phyloP scores from a whole-genome alignment of 2,797 vertebrate genomes.

The Ataeniobius toweri region DNA sequence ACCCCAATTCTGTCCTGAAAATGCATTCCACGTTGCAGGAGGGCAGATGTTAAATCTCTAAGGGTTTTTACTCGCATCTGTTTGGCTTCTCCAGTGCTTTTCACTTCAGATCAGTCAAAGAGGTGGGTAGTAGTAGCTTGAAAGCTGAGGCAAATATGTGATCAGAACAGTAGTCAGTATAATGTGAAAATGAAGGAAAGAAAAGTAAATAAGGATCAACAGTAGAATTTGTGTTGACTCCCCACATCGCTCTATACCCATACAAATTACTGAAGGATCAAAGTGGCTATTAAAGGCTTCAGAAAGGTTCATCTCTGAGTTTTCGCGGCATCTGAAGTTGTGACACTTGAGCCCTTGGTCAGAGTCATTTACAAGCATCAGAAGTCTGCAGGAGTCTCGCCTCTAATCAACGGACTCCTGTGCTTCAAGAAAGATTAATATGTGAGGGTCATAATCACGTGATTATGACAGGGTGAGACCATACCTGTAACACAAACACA shows the following conservation, averaged over 20 bases:
- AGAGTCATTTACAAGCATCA: conserved; percentile 28
- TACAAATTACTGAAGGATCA: background rate
- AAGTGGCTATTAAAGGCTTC: background rate
- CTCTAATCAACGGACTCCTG: background rate
- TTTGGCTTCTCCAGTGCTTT: conserved; percentile 19
- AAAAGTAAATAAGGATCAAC: conserved; percentile 1
- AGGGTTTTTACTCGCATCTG: conserved; percentile 29
- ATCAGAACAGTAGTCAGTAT: conserved; percentile 6
- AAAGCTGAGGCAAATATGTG: conserved; percentile 13
- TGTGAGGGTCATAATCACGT: too few relatives aligned
- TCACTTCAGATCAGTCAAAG: conserved; percentile 3
- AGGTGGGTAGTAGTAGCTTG: conserved; percentile 3
- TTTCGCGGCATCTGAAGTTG: background rate
- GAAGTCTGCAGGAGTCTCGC: conserved; percentile 1
- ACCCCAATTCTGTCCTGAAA: conserved; percentile 4
- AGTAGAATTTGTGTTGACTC: background rate
- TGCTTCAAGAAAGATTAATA: background rate
- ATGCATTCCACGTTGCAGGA: conserved; percentile 24
- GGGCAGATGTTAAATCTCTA: conserved; percentile 19
- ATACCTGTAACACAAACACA: background rate
- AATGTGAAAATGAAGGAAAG: conserved; percentile 3
- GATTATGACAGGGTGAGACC: background rate
- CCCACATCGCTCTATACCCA: background rate
- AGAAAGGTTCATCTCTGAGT: background rate
- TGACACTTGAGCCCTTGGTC: background rate